Evolutionary conservation across 2,797 vertebrate genomes (phyloP).

Genomic region (Loriculus beryllinus): DNA sequence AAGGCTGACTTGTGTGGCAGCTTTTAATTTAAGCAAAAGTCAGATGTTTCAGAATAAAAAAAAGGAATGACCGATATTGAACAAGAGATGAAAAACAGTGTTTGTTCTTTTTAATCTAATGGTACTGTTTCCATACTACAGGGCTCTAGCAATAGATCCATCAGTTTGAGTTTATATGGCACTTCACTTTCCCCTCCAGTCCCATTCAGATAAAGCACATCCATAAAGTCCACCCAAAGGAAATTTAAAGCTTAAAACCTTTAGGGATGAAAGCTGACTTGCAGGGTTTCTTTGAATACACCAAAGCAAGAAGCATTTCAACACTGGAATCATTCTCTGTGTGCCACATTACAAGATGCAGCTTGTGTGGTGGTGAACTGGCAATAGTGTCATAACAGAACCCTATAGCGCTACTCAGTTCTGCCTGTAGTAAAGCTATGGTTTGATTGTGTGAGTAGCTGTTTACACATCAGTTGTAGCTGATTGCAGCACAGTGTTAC

Average conservation of each 20-base stretch:
- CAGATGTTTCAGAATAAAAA: background rate
- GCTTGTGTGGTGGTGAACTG: background rate
- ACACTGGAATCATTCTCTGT: background rate
- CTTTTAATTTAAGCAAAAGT: background rate
- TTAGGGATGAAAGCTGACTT: background rate
- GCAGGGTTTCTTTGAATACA: background rate
- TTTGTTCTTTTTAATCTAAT: slow-evolving; percentile 35
- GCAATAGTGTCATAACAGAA: background rate
- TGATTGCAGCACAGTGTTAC: background rate
- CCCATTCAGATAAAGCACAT: slow-evolving; percentile 1
- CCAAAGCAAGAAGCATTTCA: background rate
- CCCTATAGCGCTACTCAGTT: background rate
- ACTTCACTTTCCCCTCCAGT: background rate
- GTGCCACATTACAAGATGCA: background rate
- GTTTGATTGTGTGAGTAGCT: background rate
- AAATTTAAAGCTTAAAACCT: background rate
- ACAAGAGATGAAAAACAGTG: background rate
- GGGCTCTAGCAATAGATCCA: slow-evolving; percentile 19
- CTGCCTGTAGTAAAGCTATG: background rate
- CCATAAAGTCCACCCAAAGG: slow-evolving; percentile 12
- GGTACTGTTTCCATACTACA: background rate
- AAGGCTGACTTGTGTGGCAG: background rate
- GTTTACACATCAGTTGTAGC: background rate
- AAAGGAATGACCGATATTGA: background rate
- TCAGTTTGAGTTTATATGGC: background rate